Base-by-base conservation (phyloP, 2,113 vertebrate genomes). In the Bufo bufo region DNA sequence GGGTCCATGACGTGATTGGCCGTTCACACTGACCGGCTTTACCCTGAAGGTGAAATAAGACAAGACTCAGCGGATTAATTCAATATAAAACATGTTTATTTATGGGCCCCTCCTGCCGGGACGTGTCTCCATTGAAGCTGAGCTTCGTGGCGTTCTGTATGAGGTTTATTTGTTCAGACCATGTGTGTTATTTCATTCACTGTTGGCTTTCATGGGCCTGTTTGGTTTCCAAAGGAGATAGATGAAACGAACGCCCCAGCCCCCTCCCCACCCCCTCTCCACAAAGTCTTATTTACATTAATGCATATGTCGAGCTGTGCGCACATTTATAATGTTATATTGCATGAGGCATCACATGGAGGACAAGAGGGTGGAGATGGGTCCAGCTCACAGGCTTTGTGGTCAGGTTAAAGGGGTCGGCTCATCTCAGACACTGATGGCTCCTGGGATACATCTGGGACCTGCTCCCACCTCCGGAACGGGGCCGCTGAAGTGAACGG, bases 81-180 rank as follows among this genome's bases (percentile, higher is more conserved):
- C 63, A 69, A 80, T 69, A 9, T 56, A 75, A 69, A 69, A 43
- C n/a, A 0, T 79, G 77, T 80, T 80, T 87, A 79, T 75, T 59
- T 82, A 23, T 58, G 5, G 58, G 49, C 33, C 49, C 12, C 17
- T 59, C 43, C 13, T 49, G 86, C 86, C 86, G 81, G 23, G 65
- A 71, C 50, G 4, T 45, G 19, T 71, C 85, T 82, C 50, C 56
- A 23, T 9, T 69, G 4, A 50, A 45, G 61, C 12, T 72, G 45
- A 4, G 5, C 45, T 74, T 87, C 5, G 69, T 72, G 59, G 49
- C 1, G 65, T 58, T 50, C 14, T 56, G 50, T 58, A 43, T 45
- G 77, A 72, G 63, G 63, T 47, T 87, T 87, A 80, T 56, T 87
- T 81, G 82, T 87, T 63, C 19, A 65, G 77, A 86, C 58, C 85